phyloP scores from a whole-genome alignment of 2,797 vertebrate species.

The Pseudomugil gertrudae region DNA sequence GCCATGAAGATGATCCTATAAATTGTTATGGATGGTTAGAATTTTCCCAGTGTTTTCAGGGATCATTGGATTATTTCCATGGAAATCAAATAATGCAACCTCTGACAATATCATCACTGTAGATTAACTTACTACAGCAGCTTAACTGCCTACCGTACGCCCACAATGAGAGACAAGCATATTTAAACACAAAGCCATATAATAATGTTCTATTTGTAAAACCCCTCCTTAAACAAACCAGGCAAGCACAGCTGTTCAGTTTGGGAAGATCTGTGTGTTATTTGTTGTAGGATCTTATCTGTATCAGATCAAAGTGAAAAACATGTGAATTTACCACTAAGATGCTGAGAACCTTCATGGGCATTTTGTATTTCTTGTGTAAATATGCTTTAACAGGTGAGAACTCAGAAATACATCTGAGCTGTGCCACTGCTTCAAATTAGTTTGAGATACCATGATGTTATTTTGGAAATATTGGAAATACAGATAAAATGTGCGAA shows the following conservation, averaged over 20 bases:
- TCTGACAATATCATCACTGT: slow-evolving; percentile 27
- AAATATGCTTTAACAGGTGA: background rate
- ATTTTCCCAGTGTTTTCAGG: slow-evolving; percentile 22
- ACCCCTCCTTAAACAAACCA: slow-evolving; percentile 5
- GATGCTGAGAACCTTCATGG: background rate
- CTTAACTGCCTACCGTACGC: slow-evolving; percentile 18
- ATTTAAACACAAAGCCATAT: background rate
- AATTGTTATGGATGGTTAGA: slow-evolving; percentile 27
- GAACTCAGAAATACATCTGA: background rate
- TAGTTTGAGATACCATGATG: too few species aligned
- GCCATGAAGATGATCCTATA: slow-evolving; percentile 38
- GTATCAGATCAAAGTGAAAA: background rate
- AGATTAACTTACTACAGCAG: slow-evolving; percentile 27
- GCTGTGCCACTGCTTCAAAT: too few species aligned
- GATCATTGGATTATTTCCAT: slow-evolving; percentile 43
- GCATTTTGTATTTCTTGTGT: background rate
- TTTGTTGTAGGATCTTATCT: background rate
- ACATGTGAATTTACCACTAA: background rate
- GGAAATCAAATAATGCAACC: slow-evolving; percentile 48
- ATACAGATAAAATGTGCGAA: background rate
- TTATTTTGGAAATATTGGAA: too few species aligned
- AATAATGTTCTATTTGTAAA: background rate
- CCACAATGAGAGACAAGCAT: slow-evolving; percentile 4
- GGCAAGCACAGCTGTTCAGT: background rate
- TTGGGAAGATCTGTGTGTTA: background rate